Evolutionary conservation across 1,140 invertebrate species (phyloP).

Genomic region (Apocrypta bakeri): DNA sequence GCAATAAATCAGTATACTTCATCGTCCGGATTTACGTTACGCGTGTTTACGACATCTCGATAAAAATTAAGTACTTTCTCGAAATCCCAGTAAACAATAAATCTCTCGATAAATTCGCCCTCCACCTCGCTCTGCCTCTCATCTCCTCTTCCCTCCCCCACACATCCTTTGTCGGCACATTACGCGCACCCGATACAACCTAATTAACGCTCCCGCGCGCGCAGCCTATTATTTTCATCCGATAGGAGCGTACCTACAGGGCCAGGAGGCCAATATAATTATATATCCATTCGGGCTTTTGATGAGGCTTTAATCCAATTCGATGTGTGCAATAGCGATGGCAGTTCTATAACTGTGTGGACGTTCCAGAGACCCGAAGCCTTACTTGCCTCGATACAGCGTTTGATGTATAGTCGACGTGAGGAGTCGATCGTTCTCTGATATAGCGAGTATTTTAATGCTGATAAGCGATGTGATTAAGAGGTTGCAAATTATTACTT

Average conservation of each 20-base stretch:
- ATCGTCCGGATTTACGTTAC: too few species aligned
- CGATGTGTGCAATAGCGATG: neutral
- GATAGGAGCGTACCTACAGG: constrained; percentile 55
- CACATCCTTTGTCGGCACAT: constrained; percentile 23
- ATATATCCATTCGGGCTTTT: constrained; percentile 70
- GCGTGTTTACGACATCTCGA: too few species aligned
- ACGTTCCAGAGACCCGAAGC: too few species aligned
- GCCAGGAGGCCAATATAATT: constrained; percentile 66
- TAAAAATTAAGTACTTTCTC: neutral
- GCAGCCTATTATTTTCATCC: constrained; percentile 71
- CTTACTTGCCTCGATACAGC: too few species aligned
- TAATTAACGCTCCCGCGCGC: constrained; percentile 68
- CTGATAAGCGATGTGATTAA: too few species aligned
- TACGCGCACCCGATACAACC: constrained; percentile 65
- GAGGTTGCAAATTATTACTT: too few species aligned
- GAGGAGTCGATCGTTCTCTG: too few species aligned
- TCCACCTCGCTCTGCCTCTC: neutral
- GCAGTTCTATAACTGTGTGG: neutral
- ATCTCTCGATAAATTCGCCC: constrained; percentile 4
- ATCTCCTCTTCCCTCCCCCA: neutral
- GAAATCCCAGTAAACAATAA: neutral
- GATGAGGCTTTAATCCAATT: constrained; percentile 69
- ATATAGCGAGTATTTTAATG: too few species aligned
- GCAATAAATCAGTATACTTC: neutral
- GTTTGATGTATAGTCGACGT: too few species aligned